Base-by-base conservation (phyloP, 2,888 invertebrate genomes). In the Dolomedes plantarius region DNA sequence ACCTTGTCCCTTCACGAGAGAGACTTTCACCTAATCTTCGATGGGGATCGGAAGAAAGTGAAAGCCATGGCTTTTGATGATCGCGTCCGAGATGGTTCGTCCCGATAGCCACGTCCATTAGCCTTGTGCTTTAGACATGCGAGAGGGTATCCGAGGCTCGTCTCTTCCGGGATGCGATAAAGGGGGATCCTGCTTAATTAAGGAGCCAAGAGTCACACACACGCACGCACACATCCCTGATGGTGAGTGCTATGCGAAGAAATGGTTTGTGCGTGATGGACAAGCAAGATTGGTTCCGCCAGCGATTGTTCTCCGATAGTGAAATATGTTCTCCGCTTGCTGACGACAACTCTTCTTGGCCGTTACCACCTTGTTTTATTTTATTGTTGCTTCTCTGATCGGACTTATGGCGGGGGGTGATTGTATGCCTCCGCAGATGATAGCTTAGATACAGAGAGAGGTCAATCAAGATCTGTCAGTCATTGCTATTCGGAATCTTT, bases 131-230 rank as follows among this genome's bases (percentile, higher is more conserved):
- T n/a, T n/a, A n/a, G n/a, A n/a, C n/a, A n/a, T n/a, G n/a, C n/a
- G n/a, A n/a, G n/a, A n/a, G 41, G 13, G 41, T 46, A 16, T 16
- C 9, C 9, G 2, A 46, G 46, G 2, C 6, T 46, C 41, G 9
- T 46, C 16, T 46, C 41, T 46, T 46, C 41, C 41, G 41, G 41
- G 41, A 46, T 46, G 41, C 41, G 41, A 46, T 46, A 46, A 46
- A 46, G 41, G 16, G n/a, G n/a, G 16, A 46, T 16, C 2, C 13
- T 11, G 41, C 41, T 46, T 46, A 46, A 46, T 46, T 46, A 46
- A 46, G 41, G 16, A 46, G 16, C 41, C 16, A 46, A n/a, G n/a
- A n/a, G n/a, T n/a, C n/a, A n/a, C n/a, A n/a, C n/a, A n/a, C n/a
- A n/a, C n/a, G n/a, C n/a, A n/a, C n/a, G n/a, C n/a, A n/a, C n/a